A percentile compares a stretch with the other conserved stretches of the same genome.
These are phyloP conservation scores for Sylvietta virens DNA, from an alignment of 2,113 vertebrate genomes.

Conservation along the genomic window DNA sequence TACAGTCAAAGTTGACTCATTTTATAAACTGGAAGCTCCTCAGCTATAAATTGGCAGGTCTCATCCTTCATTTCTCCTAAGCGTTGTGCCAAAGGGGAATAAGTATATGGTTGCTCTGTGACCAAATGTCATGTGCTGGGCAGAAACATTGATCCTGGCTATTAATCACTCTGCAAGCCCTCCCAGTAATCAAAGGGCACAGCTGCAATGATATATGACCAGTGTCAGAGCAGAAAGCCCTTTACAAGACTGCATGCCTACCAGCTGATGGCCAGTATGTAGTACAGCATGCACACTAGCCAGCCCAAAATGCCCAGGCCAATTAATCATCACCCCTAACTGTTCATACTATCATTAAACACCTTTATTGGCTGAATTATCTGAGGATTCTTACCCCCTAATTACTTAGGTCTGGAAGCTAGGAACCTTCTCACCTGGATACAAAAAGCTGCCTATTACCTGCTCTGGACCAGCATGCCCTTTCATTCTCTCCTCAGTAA, in stretches of 20 bases:
- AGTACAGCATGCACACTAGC: conserved; percentile 76
- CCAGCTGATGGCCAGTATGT: conserved; percentile 84
- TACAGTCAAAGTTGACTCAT: conserved; percentile 90
- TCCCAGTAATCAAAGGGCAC: conserved; percentile 97
- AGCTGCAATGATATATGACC: conserved; percentile 95
- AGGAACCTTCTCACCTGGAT: conserved; percentile 80
- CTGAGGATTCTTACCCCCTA: conserved; percentile 75
- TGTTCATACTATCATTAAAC: conserved; percentile 83
- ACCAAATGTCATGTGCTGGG: conserved; percentile 96
- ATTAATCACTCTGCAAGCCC: conserved; percentile 98
- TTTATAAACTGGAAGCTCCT: conserved; percentile 88
- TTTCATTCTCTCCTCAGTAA: conserved; percentile 69
- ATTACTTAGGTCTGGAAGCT: conserved; percentile 79
- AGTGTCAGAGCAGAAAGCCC: conserved; percentile 90
- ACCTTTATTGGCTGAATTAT: conserved; percentile 86
- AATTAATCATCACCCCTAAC: conserved; percentile 89
- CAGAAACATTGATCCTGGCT: conserved; percentile 96
- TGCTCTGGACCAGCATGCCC: conserved; percentile 64
- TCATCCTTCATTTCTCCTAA: conserved; percentile 89
- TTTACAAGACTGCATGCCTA: conserved; percentile 87
- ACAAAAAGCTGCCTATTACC: conserved; percentile 78
- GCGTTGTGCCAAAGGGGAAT: conserved; percentile 87
- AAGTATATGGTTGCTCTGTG: conserved; percentile 98
- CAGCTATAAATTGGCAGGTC: conserved; percentile 88
- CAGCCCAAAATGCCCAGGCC: conserved; percentile 79